Conservation (phyloP, 2,888 invertebrate genomes). For the Sinhomidia bicolor region DNA sequence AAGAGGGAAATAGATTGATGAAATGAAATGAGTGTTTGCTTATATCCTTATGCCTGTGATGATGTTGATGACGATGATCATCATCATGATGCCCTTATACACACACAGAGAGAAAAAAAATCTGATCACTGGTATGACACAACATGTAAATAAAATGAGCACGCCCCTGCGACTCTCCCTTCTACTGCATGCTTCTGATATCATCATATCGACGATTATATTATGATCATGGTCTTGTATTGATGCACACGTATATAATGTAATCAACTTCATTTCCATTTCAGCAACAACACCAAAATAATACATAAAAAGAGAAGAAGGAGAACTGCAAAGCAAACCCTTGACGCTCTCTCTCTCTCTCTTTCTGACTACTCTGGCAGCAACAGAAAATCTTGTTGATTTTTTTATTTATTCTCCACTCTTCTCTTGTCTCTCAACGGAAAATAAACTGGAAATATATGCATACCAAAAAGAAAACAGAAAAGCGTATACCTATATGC, state of each 20-base stretch:
- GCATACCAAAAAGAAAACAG: background rate
- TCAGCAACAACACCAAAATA: conserved; percentile 30
- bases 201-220: background rate
- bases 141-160: conserved; percentile 62
- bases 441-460: conserved; percentile 9
- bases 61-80: background rate
- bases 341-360: no score
- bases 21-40: conserved; percentile 68
- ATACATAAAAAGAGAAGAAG: background rate
- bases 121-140: conserved; percentile 42
- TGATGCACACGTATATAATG: conserved; percentile 45
- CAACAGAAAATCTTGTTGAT: conserved; percentile 39
- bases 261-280: conserved; percentile 58
- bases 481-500: no score
- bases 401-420: no score
- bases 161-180: conserved; percentile 26
- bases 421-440: background rate
- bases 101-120: conserved; percentile 43
- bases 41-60: conserved; percentile 35
- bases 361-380: no score
- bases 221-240: background rate
- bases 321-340: conserved; percentile 38
- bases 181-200: background rate
- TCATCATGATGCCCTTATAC: conserved; percentile 22
- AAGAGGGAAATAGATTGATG: conserved; percentile 70